A percentile compares a stretch with the other conserved stretches of the same genome.
These are phyloP conservation scores for Zaprionus africanus DNA, from an alignment of 1,140 invertebrate genomes.

Conservation along the genomic window DNA sequence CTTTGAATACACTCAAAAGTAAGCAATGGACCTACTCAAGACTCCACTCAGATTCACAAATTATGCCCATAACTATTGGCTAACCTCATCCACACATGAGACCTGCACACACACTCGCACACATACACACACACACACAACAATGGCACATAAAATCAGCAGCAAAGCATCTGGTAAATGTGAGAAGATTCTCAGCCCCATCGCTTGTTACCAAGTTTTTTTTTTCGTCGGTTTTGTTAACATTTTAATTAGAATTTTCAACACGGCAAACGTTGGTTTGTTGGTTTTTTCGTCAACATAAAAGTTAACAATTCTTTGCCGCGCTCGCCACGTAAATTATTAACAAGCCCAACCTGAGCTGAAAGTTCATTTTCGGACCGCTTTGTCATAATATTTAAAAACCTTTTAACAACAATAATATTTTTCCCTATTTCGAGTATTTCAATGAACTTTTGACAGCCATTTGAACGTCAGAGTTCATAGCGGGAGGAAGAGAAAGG, in stretches of 20 bases:
- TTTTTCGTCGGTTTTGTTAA: constrained; percentile 28
- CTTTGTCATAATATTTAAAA: constrained; percentile 51
- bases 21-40: not conserved
- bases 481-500: not conserved
- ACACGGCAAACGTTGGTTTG: constrained; percentile 38
- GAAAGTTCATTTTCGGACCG: constrained; percentile 26
- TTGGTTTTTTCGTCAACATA: too few relatives aligned
- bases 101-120: constrained; percentile 1
- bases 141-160: constrained; percentile 43
- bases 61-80: not conserved
- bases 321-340: constrained; percentile 20
- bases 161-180: constrained; percentile 36
- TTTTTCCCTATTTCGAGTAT: constrained; percentile 7
- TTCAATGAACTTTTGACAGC: constrained; percentile 47
- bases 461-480: constrained; percentile 51
- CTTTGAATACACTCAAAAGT: not conserved
- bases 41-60: not conserved
- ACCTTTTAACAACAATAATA: constrained; percentile 20
- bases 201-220: constrained; percentile 10
- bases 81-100: constrained; percentile 30
- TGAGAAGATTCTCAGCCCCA: constrained; percentile 47
- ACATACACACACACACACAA: constrained; percentile 2
- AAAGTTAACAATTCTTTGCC: constrained; percentile 21
- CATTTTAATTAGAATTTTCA: constrained; percentile 62
- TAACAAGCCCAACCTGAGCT: constrained; percentile 19